Evolutionary conservation across 2,113 vertebrate genomes (phyloP), one percentile per base, ranked within the genome.

Genomic region (Eptatretus burgeri): DNA sequence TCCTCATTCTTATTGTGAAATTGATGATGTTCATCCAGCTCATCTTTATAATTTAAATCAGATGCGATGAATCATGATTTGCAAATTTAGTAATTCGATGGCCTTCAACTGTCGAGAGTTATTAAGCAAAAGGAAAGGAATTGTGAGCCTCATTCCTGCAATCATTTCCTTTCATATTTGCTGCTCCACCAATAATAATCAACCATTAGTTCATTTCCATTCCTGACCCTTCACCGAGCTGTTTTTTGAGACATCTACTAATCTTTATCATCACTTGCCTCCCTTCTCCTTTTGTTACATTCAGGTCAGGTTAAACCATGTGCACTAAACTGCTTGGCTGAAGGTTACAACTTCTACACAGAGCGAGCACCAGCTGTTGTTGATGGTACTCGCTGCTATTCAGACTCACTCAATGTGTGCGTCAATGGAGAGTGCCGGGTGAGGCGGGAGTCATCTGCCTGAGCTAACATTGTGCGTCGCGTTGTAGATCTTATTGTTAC

Each of bases 351-450:
- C 77, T 96, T 96, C 77, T 96, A 96, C 76, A 96, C 91, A 0
- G 91, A 96, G 71, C 77, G 84, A 9, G 84, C 91, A 0, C 83
- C 88, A 0, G 91, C 91, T 0, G 88, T 96, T 69, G 83, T 93
- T 70, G 91, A 96, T 0, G 88, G 91, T 62, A 93, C 88, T 0
- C 78, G 77, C 1, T 94, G 87, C 68, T 71, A 85, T 63, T 82
- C 81, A 1, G 84, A 96, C 70, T 87, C 87, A 2, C 75, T 85
- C 9, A 88, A 95, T 64, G 82, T 94, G 67, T 96, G 91, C 4
- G 87, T 95, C 66, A 88, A 83, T 0, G 91, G 91, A 62, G 91
- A 96, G 70, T 96, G 91, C 78, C 93, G 94, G 85, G 88, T 96
- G 69, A 18, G 5, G 19, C 72, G 69, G 64, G 13, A 3, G 5